A percentile compares a stretch with the other conserved stretches of the same genome.
Evolutionary conservation across 1,140 invertebrate genomes (phyloP).

Genomic region (Lasaia peninsularis): DNA sequence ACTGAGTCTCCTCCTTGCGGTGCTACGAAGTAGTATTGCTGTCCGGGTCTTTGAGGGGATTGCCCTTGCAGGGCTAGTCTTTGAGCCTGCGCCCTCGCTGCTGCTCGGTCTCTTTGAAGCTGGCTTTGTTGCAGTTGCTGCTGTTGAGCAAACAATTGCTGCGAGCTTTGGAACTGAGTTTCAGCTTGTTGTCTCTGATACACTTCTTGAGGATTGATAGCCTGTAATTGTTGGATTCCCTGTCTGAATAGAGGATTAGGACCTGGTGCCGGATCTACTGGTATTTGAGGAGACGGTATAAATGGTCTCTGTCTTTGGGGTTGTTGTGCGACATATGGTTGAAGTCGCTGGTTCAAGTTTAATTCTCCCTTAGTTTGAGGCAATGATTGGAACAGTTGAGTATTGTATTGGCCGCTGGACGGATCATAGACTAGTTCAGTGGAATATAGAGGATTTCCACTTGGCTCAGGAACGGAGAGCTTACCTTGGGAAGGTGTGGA

Average conservation of each 20-base stretch:
- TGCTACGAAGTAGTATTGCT: conserved; percentile 82
- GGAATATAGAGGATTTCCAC: conserved; percentile 83
- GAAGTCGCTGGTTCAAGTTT: conserved; percentile 84
- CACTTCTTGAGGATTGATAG: conserved; percentile 79
- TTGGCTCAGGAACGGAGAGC: conserved; percentile 49
- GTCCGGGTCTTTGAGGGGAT: conserved; percentile 46
- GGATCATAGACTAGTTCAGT: conserved; percentile 88
- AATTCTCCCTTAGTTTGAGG: conserved; percentile 85
- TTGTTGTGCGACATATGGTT: conserved; percentile 83
- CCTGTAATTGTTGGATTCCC: conserved; percentile 54
- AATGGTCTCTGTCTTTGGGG: conserved; percentile 64
- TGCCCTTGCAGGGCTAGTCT: conserved; percentile 65
- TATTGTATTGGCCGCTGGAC: conserved; percentile 87
- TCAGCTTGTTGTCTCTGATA: conserved; percentile 85
- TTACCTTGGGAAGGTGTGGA: conserved; percentile 53
- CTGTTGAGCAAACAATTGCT: conserved; percentile 85
- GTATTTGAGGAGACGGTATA: conserved; percentile 69
- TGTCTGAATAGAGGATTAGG: conserved; percentile 70
- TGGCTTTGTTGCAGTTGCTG: conserved; percentile 81
- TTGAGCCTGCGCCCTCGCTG: conserved; percentile 70
- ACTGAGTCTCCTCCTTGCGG: conserved; percentile 74
- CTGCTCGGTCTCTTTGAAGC: conserved; percentile 69
- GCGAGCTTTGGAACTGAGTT: conserved; percentile 82
- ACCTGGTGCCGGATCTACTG: conserved; percentile 40
- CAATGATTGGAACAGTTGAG: conserved; percentile 85